Evolutionary conservation across 2,888 invertebrate species (phyloP).

Genomic region (Rhabditophanes sp.): DNA sequence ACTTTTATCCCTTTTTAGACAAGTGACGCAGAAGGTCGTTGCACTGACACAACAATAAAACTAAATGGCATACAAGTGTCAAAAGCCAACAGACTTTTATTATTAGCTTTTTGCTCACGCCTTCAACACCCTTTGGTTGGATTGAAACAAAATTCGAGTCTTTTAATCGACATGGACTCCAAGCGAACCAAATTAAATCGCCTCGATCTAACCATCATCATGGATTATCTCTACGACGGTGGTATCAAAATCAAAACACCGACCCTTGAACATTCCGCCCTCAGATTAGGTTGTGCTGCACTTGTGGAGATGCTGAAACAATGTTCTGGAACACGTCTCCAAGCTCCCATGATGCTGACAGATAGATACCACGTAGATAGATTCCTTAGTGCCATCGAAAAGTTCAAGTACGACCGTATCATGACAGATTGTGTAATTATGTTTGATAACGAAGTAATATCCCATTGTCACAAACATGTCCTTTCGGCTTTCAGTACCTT

Average conservation of each 20-base stretch:
- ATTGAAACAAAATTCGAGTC: too few relatives aligned
- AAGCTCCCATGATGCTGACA: slow-evolving; percentile 6
- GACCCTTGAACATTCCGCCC: slow-evolving; percentile 1
- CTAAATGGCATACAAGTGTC: too few relatives aligned
- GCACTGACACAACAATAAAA: too few relatives aligned
- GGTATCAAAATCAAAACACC: slow-evolving; percentile 4
- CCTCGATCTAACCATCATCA: slow-evolving; percentile 11
- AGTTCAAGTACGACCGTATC: slow-evolving; percentile 11
- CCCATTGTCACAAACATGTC: slow-evolving; percentile 13
- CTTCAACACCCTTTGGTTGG: too few relatives aligned
- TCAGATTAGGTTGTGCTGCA: slow-evolving; percentile 7
- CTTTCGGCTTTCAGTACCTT: slow-evolving; percentile 12
- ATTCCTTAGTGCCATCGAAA: slow-evolving; percentile 10
- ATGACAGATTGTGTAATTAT: slow-evolving; percentile 15
- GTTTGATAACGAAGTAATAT: slow-evolving; percentile 7
- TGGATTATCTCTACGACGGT: slow-evolving; percentile 18
- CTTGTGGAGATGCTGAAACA: slow-evolving; percentile 5
- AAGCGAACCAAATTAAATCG: too few relatives aligned
- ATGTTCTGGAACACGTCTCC: slow-evolving; percentile 6
- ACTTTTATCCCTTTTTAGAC: too few relatives aligned
- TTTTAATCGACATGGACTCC: too few relatives aligned
- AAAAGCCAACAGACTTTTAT: too few relatives aligned
- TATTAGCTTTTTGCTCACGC: too few relatives aligned
- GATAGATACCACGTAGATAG: slow-evolving; percentile 11
- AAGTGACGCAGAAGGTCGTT: too few relatives aligned